phyloP scores from a whole-genome alignment of 1,140 invertebrate genomes.

The Uloborus diversus region DNA sequence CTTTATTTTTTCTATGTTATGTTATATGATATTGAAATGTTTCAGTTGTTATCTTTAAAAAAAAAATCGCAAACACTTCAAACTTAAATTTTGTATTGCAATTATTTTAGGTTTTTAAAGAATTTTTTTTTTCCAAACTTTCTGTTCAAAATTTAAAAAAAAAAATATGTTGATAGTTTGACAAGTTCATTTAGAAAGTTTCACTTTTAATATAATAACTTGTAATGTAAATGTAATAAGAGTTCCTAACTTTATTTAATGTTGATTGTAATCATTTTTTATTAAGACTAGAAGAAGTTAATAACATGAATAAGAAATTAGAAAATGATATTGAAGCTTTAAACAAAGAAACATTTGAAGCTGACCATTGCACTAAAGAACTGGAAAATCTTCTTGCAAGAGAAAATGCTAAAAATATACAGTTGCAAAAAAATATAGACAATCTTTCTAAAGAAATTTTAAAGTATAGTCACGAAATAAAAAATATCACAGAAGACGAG shows the following conservation, averaged over 20 bases:
- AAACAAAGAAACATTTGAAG: slow-evolving; percentile 32
- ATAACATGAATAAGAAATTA: not conserved
- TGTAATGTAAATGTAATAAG: not conserved
- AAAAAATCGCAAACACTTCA: no score
- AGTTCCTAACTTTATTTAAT: not conserved
- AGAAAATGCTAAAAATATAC: slow-evolving; percentile 4
- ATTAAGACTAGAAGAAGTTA: not conserved
- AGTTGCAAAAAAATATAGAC: slow-evolving; percentile 10
- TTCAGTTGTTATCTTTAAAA: no score
- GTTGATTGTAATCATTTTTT: not conserved
- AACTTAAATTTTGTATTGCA: no score
- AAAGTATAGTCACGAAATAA: slow-evolving; percentile 3
- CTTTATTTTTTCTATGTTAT: no score
- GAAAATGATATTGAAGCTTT: slow-evolving; percentile 27
- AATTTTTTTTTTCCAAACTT: no score
- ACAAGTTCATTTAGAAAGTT: no score
- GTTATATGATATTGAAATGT: no score
- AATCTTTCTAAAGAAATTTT: slow-evolving; percentile 4
- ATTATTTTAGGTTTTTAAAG: no score
- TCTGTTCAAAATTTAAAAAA: no score
- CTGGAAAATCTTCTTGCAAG: slow-evolving; percentile 13
- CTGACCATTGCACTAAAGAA: slow-evolving; percentile 28
- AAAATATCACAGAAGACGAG: slow-evolving; percentile 9
- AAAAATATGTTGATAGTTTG: no score
- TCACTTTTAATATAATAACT: not conserved